Base-by-base conservation (phyloP, 2,888 invertebrate species). In the Acleris cristana region DNA sequence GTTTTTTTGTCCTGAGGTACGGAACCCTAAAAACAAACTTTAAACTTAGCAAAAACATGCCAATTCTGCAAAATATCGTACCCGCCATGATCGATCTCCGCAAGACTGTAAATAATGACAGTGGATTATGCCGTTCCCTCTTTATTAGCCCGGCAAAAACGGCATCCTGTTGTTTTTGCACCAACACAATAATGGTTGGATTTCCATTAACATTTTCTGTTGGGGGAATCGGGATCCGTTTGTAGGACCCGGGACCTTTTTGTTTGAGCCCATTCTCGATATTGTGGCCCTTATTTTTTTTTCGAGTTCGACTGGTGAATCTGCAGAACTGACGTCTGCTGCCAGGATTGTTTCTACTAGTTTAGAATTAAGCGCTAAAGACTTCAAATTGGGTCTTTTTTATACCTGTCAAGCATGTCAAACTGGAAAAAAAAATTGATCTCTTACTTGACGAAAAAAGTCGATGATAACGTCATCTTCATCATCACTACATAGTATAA, bases 151-250 rank as follows among this genome's bases (percentile, higher is more conserved):
- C 72, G 74, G 79, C 79, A 86, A 86, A 86, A 87, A 85, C 87
- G 77, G 75, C 34, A 81, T 75, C 76, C 76, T 74, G 76, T 82
- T 86, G 87, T 88, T 88, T 87, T 88, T 87, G 79, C 78, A 74
- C 72, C 72, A 75, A 71, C 72, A 78, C 80, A 85, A 62, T 67
- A 63, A 83, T 81, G 83, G 78, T 82, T 73, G 79, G 82, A 80
- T 82, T 79, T 79, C 83, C 84, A 87, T 88, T 86, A 86, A 82
- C 82, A 80, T 86, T 85, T 82, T 82, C 81, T 78, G 82, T 80
- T 80, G 79, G 80, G 79, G 78, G 80, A 80, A 76, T 77, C 77
- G 76, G 74, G 74, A 71, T 74, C 71, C 74, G 74, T 70, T 54
- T 65, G 64, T 54, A 18, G 58, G 34, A 56, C 62, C 48, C 57